Base-by-base conservation (phyloP, 2,888 invertebrate species). In the Calameuta filiformis region DNA sequence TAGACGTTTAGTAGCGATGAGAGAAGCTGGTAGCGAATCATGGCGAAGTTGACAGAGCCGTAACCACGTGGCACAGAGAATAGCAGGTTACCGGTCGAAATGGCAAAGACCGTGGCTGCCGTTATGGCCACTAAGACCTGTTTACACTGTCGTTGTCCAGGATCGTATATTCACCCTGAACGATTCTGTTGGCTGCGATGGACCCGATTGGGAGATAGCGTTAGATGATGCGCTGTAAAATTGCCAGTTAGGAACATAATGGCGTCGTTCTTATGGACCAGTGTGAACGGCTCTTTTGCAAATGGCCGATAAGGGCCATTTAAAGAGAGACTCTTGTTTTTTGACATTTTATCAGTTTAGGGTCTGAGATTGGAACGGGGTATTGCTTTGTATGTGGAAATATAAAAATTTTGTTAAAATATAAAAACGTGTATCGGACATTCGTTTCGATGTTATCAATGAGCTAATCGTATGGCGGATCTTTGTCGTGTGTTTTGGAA, bases 111-210 rank as follows among this genome's bases (percentile, higher is more conserved):
- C 9, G 80, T 83, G 82, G 75, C 73, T 79, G 81, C 73, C 83
- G 85, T 88, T 88, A 88, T 82, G 81, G 86, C 87, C 86, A 85
- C 87, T 88, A 86, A 87, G 87, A 83, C 86, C 83, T 84, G 87
- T 88, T 87, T 87, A 87, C 85, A 86, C 82, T 84, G 79, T 79
- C 85, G 83, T 85, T 84, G 84, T 86, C 84, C 80, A 81, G 80
- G 74, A 78, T 73, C 77, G 79, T 23, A 40, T 37, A 35, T 74
- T 40, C 30, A 4, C 74, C 11, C 74, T 12, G 11, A 74, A n/a
- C 40, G 37, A 31, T 37, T 74, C 79, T 73, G 69, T n/a, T 68
- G 37, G 33, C 12, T 35, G 69, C 35, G n/a, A 34, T 31, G 73
- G 33, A 34, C 73, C 73, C 35, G 73, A 73, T 73, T 35, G 34